Percentiles rank a stretch among this genome's conserved stretches.
Conservation (phyloP, 2,797 vertebrate genomes). For the Neosalanx taihuensis region DNA sequence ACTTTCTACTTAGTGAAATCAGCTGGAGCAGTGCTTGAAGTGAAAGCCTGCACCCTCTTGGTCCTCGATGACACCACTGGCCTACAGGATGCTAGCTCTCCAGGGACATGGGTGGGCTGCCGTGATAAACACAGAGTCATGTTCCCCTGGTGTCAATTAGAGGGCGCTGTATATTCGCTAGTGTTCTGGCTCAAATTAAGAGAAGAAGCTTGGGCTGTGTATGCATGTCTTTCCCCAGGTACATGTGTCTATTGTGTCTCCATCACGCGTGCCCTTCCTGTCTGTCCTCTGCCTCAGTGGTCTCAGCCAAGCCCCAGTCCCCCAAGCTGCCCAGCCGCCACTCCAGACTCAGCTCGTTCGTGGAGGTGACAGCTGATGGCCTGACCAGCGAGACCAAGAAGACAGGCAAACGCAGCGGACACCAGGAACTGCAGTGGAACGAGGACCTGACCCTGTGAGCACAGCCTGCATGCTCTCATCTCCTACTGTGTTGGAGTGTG, state of each 20-base stretch:
- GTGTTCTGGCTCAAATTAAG: no score
- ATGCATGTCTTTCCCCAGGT: background rate
- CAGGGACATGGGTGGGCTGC: no score
- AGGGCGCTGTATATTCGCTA: slow-evolving; percentile 41
- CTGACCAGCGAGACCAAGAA: slow-evolving; percentile 90
- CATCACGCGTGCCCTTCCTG: background rate
- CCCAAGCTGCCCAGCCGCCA: slow-evolving; percentile 83
- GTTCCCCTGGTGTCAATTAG: slow-evolving; percentile 42
- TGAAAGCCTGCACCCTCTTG: no score
- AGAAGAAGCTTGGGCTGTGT: background rate
- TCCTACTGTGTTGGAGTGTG: background rate
- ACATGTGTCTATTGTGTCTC: background rate
- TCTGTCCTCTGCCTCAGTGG: slow-evolving; percentile 65
- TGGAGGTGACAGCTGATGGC: slow-evolving; percentile 88
- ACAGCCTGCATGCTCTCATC: background rate
- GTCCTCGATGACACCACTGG: no score
- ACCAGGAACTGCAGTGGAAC: slow-evolving; percentile 91
- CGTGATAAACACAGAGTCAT: background rate
- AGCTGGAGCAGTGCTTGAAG: no score
- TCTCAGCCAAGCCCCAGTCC: slow-evolving; percentile 89
- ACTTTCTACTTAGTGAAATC: no score
- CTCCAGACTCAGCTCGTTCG: slow-evolving; percentile 86
- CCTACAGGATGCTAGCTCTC: no score
- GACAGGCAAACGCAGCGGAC: slow-evolving; percentile 88
- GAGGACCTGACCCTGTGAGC: slow-evolving; percentile 89